Percentiles rank a stretch among this genome's conserved stretches.
These are phyloP conservation scores for Philypnodon macrostomus DNA, from an alignment of 2,797 vertebrate species.

Conservation along the genomic window DNA sequence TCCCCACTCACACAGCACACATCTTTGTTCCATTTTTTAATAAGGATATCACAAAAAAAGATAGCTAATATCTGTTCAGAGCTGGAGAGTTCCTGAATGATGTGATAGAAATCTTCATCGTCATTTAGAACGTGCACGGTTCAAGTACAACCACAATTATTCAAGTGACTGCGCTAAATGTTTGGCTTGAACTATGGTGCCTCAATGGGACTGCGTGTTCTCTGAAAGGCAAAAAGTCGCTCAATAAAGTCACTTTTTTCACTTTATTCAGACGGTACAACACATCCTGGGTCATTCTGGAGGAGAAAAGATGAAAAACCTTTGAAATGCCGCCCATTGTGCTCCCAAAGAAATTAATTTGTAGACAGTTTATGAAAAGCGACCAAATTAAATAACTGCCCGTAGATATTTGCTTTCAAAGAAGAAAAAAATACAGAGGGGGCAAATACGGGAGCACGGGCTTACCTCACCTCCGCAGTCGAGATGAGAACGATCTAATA, in stretches of 20 bases:
- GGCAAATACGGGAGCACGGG: constrained; percentile 28
- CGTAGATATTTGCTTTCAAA: constrained; percentile 82
- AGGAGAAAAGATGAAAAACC: constrained; percentile 83
- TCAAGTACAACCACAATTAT: constrained; percentile 19
- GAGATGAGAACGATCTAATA: constrained; percentile 46
- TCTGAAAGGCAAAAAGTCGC: constrained; percentile 31
- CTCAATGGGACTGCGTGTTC: constrained; percentile 21
- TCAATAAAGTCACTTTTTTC: constrained; percentile 72
- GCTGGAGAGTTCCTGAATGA: not conserved
- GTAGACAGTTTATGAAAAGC: constrained; percentile 84
- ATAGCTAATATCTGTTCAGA: not conserved
- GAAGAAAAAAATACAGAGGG: constrained; percentile 44
- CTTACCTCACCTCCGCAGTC: constrained; percentile 40
- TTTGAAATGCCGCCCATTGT: constrained; percentile 83
- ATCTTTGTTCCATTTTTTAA: not conserved
- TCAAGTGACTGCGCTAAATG: constrained; percentile 17
- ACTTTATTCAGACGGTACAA: constrained; percentile 82
- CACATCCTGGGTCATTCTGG: constrained; percentile 80
- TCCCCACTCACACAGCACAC: constrained; percentile 4
- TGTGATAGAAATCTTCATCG: not conserved
- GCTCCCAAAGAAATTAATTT: constrained; percentile 60
- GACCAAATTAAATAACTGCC: constrained; percentile 85
- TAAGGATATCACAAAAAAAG: not conserved
- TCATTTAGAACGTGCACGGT: constrained; percentile 26
- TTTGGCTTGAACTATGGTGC: constrained; percentile 21